phyloP scores from a whole-genome alignment of 2,113 vertebrate genomes.

The Boulengeromyrus knoepffleri region DNA sequence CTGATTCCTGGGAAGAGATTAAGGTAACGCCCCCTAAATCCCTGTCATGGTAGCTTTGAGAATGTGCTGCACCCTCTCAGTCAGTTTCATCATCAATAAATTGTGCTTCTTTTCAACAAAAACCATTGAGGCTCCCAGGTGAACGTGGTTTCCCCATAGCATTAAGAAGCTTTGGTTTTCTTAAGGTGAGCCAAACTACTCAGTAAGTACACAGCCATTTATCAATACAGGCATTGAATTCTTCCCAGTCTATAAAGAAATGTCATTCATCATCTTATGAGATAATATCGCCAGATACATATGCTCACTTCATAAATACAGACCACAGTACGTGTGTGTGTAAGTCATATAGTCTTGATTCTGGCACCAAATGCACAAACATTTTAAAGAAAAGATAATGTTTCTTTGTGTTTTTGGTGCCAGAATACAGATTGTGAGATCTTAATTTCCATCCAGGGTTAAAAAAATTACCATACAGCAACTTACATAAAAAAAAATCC shows the following conservation, averaged over 20 bases:
- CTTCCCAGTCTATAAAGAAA: background rate
- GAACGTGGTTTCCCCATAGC: background rate
- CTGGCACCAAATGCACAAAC: too few relatives aligned
- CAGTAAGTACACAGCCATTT: background rate
- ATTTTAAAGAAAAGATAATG: background rate
- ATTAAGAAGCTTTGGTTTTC: background rate
- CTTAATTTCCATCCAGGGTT: background rate
- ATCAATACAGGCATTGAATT: background rate
- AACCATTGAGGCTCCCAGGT: slow-evolving; percentile 28
- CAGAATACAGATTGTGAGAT: background rate
- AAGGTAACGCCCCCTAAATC: slow-evolving; percentile 79
- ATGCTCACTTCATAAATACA: background rate
- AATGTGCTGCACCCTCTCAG: slow-evolving; percentile 75
- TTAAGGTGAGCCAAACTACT: background rate
- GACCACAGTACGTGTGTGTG: background rate
- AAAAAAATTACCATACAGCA: background rate
- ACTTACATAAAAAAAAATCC: background rate
- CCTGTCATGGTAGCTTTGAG: slow-evolving; percentile 87
- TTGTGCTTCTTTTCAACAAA: slow-evolving; percentile 90
- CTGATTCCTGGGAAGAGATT: slow-evolving; percentile 79
- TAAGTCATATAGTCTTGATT: background rate
- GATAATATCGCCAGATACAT: background rate
- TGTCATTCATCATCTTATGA: background rate
- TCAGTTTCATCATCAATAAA: slow-evolving; percentile 98
- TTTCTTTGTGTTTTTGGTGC: background rate